Conservation (phyloP, 2,113 vertebrate species). For the Cisticola juncidis region DNA sequence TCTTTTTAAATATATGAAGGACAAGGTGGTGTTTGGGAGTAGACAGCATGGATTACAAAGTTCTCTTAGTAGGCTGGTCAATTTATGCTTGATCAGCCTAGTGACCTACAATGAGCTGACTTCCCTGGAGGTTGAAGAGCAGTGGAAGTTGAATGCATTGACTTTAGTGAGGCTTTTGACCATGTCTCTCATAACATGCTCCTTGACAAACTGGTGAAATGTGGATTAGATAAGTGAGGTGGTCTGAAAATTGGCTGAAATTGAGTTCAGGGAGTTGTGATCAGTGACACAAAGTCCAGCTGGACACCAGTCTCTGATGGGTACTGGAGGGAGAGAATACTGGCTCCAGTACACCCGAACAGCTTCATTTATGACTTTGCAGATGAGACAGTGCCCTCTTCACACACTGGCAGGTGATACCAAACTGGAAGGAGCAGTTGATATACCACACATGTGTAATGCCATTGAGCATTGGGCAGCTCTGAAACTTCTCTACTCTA, state of each 20-base stretch:
- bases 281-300: not conserved
- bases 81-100: not conserved
- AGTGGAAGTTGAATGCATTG: not conserved
- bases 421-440: not conserved
- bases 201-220: not conserved
- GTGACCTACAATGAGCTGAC: not conserved
- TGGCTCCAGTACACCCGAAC: not conserved
- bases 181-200: not conserved
- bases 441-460: rapidly evolving
- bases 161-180: not conserved
- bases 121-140: not conserved
- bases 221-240: not conserved
- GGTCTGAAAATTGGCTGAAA: not conserved
- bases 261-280: not conserved
- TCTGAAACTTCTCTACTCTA: not conserved
- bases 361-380: not conserved
- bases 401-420: not conserved
- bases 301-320: not conserved
- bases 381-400: not conserved
- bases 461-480: not conserved
- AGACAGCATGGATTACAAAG: not conserved
- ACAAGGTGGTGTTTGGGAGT: not conserved
- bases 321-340: not conserved
- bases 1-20: not conserved
- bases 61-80: not conserved